phyloP scores from a whole-genome alignment of 1,140 invertebrate genomes.

The Drosophila jambulina region DNA sequence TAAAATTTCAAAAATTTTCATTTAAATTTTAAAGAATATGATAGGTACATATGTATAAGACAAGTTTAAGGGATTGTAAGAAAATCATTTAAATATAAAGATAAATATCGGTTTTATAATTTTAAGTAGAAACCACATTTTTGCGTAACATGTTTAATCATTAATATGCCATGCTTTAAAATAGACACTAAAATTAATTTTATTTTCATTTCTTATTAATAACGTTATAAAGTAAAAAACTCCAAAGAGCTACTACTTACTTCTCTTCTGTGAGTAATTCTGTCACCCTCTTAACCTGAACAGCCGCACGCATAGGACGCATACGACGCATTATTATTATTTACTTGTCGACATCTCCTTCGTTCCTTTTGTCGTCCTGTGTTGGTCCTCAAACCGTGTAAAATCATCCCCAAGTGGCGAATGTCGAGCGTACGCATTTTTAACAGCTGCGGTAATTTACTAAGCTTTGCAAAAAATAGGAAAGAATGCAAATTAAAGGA shows the following conservation, averaged over 20 bases:
- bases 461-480: neutral
- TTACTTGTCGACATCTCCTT: conserved; percentile 9
- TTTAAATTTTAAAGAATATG: neutral
- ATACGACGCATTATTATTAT: conserved; percentile 12
- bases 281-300: neutral
- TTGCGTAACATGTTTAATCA: too few species aligned
- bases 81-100: neutral
- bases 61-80: neutral
- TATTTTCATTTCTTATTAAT: neutral
- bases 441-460: neutral
- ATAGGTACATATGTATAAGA: neutral
- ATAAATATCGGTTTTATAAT: too few species aligned
- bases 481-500: neutral
- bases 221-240: neutral
- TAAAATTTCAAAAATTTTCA: neutral
- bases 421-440: conserved; percentile 8
- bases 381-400: conserved; percentile 3
- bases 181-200: neutral
- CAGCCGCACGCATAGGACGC: neutral
- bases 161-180: too few species aligned
- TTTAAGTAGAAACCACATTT: too few species aligned
- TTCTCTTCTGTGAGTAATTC: neutral
- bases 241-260: neutral
- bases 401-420: conserved; percentile 13
- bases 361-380: conserved; percentile 1